These are phyloP conservation scores for Amblyjoppa fuscipennis DNA, from an alignment of 2,888 invertebrate genomes.

Conservation along the genomic window DNA sequence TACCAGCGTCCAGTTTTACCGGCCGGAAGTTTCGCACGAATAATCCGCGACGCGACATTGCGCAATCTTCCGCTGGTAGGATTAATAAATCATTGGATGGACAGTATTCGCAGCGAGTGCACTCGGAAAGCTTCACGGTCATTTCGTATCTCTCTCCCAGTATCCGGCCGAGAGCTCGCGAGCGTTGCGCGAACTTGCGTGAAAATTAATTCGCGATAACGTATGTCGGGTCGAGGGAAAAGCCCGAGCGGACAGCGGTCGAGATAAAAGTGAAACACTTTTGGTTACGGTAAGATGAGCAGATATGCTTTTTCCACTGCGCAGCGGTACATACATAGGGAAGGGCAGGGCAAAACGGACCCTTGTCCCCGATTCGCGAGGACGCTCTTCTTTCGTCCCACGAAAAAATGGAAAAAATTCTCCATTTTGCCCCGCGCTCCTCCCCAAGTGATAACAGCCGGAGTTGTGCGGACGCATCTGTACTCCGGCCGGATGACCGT, in stretches of 20 bases:
- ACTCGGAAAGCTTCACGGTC: constrained; percentile 2
- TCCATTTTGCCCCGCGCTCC: no score
- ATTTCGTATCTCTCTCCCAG: not conserved
- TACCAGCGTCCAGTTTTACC: not conserved
- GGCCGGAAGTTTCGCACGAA: not conserved
- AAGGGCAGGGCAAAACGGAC: not conserved
- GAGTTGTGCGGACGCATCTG: constrained; percentile 6
- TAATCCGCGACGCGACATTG: not conserved
- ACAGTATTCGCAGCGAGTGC: constrained; percentile 8
- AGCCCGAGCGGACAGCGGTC: constrained; percentile 4
- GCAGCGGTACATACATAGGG: not conserved
- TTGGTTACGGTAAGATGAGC: not conserved
- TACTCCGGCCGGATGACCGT: constrained; percentile 38
- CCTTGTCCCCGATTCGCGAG: no score
- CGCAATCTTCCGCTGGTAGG: not conserved
- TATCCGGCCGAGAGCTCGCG: not conserved
- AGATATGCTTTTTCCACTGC: constrained; percentile 18
- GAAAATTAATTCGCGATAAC: constrained; percentile 55
- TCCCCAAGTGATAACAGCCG: constrained; percentile 1
- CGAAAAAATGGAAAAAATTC: no score
- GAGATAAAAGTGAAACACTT: constrained; percentile 45
- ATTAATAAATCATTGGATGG: constrained; percentile 10
- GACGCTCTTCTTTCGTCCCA: no score
- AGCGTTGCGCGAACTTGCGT: constrained; percentile 26
- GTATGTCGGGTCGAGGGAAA: constrained; percentile 14